Evolutionary conservation across 1,140 invertebrate genomes (phyloP), one percentile per base, ranked within the genome.

Genomic region (Magallana gigas): DNA sequence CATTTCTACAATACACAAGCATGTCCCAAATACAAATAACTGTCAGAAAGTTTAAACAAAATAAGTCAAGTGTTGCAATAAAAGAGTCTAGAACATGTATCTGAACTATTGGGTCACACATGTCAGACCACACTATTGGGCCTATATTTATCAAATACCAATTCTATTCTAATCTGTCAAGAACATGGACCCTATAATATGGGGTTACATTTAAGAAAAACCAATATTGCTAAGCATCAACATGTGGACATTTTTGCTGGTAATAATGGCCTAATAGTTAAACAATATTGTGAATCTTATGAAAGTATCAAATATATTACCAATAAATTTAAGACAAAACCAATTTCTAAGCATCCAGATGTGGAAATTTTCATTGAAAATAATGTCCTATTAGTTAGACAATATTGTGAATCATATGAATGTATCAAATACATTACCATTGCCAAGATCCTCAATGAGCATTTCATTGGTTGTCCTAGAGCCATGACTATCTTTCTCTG

Each of bases 91-190:
- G 11, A 71, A 9, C 18, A 71, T 71, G 18, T 71, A 71, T 11
- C 23, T 71, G 64, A 71, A 71, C 64, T 29, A 71, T 71, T 71
- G 64, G 64, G 64, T 71, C 64, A 71, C 64, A 71, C 3, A 23
- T 11, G 11, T 23, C 11, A 8, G 29, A 71, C n/a, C 64, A 71
- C 23, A 71, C 12, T 29, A 71, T 71, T 29, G 64, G 64, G 64
- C 18, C 18, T 71, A 8, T 7, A 71, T 7, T 71, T 8, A 36
- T 71, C 23, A 71, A 29, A 0, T 71, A 71, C 64, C 64, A 71
- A 2, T 3, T 29, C 64, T 71, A 1, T 71, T 71, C 29, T 71
- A 71, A 71, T 6, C 11, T 71, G 64, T 71, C 18, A 71, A 71
- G 18, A 71, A 23, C 23, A 23, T 23, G 23, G 23, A 23, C 23